Evolutionary conservation across 2,888 invertebrate species (phyloP).

Genomic region (Euphydryas editha): DNA sequence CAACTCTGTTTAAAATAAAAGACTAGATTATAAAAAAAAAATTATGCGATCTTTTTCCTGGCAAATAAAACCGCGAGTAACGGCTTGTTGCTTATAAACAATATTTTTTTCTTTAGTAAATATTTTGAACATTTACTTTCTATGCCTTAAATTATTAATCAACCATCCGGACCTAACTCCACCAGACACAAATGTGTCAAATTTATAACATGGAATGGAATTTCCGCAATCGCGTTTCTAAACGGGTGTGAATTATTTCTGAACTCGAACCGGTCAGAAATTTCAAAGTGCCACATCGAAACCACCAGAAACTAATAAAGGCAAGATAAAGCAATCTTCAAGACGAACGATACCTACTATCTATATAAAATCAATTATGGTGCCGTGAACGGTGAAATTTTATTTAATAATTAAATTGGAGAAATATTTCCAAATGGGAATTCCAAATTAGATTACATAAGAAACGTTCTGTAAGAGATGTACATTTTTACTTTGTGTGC

Average conservation of each 20-base stretch:
- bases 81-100: too few relatives aligned
- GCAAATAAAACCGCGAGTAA: too few relatives aligned
- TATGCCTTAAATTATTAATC: background rate
- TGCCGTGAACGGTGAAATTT: constrained; percentile 15
- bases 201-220: background rate
- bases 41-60: too few relatives aligned
- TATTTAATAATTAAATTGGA: constrained; percentile 16
- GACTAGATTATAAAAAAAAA: too few relatives aligned
- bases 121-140: background rate
- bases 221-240: background rate
- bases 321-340: constrained; percentile 22
- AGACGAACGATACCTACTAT: constrained; percentile 3
- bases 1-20: too few relatives aligned
- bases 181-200: constrained; percentile 1
- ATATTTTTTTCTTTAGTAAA: too few relatives aligned
- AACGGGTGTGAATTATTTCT: constrained; percentile 29
- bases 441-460: constrained; percentile 21
- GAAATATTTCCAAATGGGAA: constrained; percentile 13
- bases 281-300: constrained; percentile 24
- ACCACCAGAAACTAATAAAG: constrained; percentile 35
- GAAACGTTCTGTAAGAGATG: constrained; percentile 12
- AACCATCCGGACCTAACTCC: background rate
- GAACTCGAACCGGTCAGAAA: constrained; percentile 24
- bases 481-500: constrained; percentile 18
- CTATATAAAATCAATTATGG: constrained; percentile 19